Evolutionary conservation across 2,113 vertebrate genomes (phyloP).

Genomic region (Atlantisia rogersi): DNA sequence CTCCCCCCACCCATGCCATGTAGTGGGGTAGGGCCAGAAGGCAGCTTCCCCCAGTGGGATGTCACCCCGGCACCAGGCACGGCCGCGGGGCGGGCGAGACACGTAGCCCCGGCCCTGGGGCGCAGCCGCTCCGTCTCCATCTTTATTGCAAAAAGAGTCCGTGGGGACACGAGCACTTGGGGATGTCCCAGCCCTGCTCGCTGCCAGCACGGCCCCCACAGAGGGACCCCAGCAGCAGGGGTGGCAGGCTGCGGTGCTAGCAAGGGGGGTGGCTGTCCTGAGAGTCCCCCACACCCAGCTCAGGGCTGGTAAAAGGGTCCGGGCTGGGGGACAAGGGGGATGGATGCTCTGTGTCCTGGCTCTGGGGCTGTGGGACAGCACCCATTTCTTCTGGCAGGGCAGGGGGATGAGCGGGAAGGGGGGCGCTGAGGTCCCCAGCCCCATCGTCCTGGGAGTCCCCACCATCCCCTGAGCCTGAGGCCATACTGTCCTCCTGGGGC

Average conservation of each 20-base stretch:
- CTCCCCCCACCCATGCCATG: not conserved
- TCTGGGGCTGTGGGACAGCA: rapidly evolving
- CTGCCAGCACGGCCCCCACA: rapidly evolving
- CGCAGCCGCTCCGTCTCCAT: not conserved
- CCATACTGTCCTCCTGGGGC: rapidly evolving
- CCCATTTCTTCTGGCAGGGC: too few relatives aligned
- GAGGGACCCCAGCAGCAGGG: not conserved
- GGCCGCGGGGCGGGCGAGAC: rapidly evolving
- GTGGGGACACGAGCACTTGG: rapidly evolving
- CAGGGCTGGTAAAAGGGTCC: not conserved
- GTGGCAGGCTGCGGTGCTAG: not conserved
- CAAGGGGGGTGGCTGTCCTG: not conserved
- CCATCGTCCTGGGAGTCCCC: rapidly evolving
- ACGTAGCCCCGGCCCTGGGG: not conserved
- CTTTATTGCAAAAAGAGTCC: not conserved
- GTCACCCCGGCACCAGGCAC: not conserved
- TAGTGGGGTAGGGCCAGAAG: not conserved
- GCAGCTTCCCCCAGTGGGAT: not conserved
- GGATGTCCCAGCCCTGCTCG: not conserved
- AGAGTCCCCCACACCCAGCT: rapidly evolving
- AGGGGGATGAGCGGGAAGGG: rapidly evolving
- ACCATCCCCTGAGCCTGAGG: not conserved
- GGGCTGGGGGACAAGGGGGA: rapidly evolving
- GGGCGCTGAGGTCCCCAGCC: not conserved
- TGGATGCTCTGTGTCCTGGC: rapidly evolving